Conservation (phyloP, 2,113 vertebrate genomes). For the Solea solea region DNA sequence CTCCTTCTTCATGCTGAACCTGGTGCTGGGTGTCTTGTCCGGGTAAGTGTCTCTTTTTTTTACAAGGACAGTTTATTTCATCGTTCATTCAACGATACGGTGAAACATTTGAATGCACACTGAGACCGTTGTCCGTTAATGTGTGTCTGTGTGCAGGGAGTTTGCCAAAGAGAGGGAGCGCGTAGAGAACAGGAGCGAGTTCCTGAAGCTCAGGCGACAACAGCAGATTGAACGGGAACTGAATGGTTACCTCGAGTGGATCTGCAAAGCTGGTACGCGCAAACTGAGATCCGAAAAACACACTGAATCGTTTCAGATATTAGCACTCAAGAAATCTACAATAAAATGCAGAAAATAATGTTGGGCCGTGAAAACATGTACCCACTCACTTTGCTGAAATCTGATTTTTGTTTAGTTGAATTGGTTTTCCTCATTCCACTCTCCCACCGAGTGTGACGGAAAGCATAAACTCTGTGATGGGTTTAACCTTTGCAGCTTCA, state of each 20-base stretch:
- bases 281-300: background rate
- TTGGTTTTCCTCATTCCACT: too few species aligned
- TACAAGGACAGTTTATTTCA: background rate
- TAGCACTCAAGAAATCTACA: too few species aligned
- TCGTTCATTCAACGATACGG: background rate
- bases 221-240: conserved; percentile 95
- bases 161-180: conserved; percentile 96
- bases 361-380: too few species aligned
- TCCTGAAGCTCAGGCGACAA: conserved; percentile 91
- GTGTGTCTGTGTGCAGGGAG: conserved; percentile 79
- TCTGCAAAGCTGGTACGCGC: conserved; percentile 91
- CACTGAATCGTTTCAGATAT: too few species aligned
- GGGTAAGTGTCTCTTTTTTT: conserved; percentile 81
- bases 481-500: too few species aligned
- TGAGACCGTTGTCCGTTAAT: background rate
- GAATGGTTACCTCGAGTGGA: conserved; percentile 95
- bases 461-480: too few species aligned
- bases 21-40: conserved; percentile 93
- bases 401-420: too few species aligned
- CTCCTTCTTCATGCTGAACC: conserved; percentile 97
- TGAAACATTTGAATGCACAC: background rate
- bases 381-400: too few species aligned
- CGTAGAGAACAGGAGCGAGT: conserved; percentile 92
- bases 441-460: too few species aligned
- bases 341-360: too few species aligned